Evolutionary conservation across 2,888 invertebrate species (phyloP).

Genomic region (Megastigmus dorsalis): DNA sequence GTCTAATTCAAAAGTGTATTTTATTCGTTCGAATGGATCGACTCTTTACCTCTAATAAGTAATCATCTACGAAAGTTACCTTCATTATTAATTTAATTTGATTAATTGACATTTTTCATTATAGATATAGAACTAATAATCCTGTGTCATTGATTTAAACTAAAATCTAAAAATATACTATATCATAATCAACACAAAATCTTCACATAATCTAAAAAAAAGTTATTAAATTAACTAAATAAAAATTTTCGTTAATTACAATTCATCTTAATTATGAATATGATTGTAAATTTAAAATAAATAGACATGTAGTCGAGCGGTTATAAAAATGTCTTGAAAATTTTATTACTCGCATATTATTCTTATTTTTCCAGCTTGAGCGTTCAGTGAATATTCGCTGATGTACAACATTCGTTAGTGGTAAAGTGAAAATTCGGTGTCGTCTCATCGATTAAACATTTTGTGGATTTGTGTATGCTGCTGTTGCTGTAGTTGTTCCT

Average conservation of each 20-base stretch:
- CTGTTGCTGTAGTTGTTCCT: conserved; percentile 24
- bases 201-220: conserved; percentile 21
- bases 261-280: conserved; percentile 23
- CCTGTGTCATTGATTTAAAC: conserved; percentile 9
- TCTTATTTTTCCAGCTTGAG: conserved; percentile 51
- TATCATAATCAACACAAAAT: conserved; percentile 29
- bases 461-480: conserved; percentile 31
- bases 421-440: conserved; percentile 49
- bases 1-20: too few species aligned
- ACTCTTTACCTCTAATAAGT: too few species aligned
- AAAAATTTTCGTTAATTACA: conserved; percentile 36
- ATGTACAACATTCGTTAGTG: conserved; percentile 42
- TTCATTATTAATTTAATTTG: conserved; percentile 52
- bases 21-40: too few species aligned
- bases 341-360: conserved; percentile 60
- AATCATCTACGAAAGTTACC: too few species aligned
- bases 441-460: conserved; percentile 39
- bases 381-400: conserved; percentile 46
- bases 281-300: conserved; percentile 44
- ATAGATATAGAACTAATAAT: conserved; percentile 24
- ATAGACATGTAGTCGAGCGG: conserved; percentile 43
- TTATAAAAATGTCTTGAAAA: conserved; percentile 59
- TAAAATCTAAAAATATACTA: conserved; percentile 29
- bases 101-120: conserved; percentile 47
- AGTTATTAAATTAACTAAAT: conserved; percentile 41